phyloP scores from a whole-genome alignment of 1,140 invertebrate genomes.

The Papilio glaucus region DNA sequence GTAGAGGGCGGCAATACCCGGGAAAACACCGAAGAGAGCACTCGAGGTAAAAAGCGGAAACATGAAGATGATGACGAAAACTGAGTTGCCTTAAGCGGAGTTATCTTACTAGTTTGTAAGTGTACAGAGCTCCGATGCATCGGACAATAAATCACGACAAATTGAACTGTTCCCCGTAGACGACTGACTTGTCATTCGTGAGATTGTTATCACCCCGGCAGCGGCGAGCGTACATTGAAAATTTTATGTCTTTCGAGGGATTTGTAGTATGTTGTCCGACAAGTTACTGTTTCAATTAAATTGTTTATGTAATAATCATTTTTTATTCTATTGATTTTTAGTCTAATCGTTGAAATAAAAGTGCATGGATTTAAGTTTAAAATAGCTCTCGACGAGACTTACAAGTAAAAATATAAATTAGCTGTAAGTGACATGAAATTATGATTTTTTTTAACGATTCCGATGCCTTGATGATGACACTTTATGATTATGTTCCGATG shows the following conservation, averaged over 20 bases:
- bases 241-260: slow-evolving; percentile 68
- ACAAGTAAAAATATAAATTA: slow-evolving; percentile 64
- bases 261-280: slow-evolving; percentile 80
- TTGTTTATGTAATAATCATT: slow-evolving; percentile 79
- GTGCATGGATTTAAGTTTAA: slow-evolving; percentile 73
- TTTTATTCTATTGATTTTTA: slow-evolving; percentile 81
- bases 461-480: slow-evolving; percentile 58
- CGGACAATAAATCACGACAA: slow-evolving; percentile 75
- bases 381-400: slow-evolving; percentile 68
- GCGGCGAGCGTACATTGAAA: slow-evolving; percentile 47
- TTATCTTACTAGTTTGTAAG: slow-evolving; percentile 81
- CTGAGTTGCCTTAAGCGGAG: slow-evolving; percentile 79
- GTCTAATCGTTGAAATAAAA: slow-evolving; percentile 74
- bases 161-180: slow-evolving; percentile 53
- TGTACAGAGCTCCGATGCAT: slow-evolving; percentile 79
- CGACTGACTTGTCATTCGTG: too few species aligned
- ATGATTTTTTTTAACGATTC: slow-evolving; percentile 51
- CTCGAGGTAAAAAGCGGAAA: slow-evolving; percentile 83
- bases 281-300: slow-evolving; percentile 80
- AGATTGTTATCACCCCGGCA: slow-evolving; percentile 54
- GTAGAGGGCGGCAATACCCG: slow-evolving; percentile 66
- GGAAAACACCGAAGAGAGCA: slow-evolving; percentile 77
- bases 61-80: slow-evolving; percentile 81
- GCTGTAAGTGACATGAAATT: slow-evolving; percentile 62
- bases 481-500: slow-evolving; percentile 51